Conservation (phyloP, 2,113 vertebrate species). For the Dicerorhinus sumatrensis region DNA sequence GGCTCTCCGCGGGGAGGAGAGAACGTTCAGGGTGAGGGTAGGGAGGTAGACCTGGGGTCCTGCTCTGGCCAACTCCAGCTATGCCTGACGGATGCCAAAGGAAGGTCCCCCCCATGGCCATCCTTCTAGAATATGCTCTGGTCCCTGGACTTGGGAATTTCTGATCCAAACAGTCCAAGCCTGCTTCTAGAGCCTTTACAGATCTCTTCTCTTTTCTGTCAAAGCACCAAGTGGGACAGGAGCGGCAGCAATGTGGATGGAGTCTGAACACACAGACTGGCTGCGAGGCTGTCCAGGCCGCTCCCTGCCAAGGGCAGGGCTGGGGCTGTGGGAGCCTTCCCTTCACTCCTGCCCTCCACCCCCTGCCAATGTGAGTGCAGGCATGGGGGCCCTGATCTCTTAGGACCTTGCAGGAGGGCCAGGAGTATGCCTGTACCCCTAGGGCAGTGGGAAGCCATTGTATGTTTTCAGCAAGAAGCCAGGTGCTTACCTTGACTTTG, state of each 20-base stretch:
- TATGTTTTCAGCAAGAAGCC: background rate
- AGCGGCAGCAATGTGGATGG: background rate
- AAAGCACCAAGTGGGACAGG: background rate
- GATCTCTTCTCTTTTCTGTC: background rate
- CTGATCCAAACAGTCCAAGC: background rate
- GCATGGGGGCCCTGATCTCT: background rate
- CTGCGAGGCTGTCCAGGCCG: accelerated
- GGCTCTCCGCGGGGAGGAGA: background rate
- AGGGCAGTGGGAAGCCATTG: accelerated
- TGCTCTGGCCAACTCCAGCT: background rate
- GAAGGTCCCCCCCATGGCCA: background rate
- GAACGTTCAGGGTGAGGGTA: accelerated
- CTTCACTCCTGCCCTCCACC: background rate
- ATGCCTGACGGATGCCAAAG: accelerated
- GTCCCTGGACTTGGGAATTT: background rate
- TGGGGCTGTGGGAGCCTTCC: background rate
- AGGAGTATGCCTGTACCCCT: too few species aligned
- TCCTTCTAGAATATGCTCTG: background rate
- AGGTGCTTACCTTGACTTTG: background rate
- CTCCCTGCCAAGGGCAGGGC: background rate
- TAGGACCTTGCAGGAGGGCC: too few species aligned
- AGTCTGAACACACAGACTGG: accelerated
- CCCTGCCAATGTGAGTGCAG: too few species aligned
- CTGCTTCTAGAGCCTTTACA: background rate
- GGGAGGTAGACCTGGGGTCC: too few species aligned